Percentiles rank a stretch among this genome's conserved stretches.
phyloP scores from a whole-genome alignment of 2,888 invertebrate species.

The Volucella bombylans region DNA sequence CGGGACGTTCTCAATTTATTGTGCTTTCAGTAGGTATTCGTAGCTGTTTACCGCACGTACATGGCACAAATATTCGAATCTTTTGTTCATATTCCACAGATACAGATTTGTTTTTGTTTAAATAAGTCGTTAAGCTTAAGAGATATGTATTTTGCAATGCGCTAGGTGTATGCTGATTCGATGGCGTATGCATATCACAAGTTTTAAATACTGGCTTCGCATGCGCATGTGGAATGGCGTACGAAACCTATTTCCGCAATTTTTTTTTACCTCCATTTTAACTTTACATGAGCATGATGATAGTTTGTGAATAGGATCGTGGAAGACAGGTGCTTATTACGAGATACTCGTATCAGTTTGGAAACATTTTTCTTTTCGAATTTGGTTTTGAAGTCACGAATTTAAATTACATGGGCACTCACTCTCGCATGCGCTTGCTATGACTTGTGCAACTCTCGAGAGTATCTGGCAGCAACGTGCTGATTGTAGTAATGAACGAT shows the following conservation, averaged over 20 bases:
- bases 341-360: slow-evolving; percentile 37
- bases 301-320: slow-evolving; percentile 40
- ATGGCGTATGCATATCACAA: slow-evolving; percentile 54
- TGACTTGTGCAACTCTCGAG: background rate
- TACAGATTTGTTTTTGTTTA: slow-evolving; percentile 62
- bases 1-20: slow-evolving; percentile 64
- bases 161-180: background rate
- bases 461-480: slow-evolving; percentile 7
- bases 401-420: slow-evolving; percentile 10
- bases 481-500: slow-evolving; percentile 19
- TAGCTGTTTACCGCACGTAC: background rate
- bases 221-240: slow-evolving; percentile 26
- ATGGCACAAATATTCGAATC: slow-evolving; percentile 19
- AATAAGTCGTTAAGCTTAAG: slow-evolving; percentile 57
- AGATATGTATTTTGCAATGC: slow-evolving; percentile 58
- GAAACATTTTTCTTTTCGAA: slow-evolving; percentile 26
- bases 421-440: background rate
- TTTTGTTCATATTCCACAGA: slow-evolving; percentile 69
- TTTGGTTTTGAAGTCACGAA: slow-evolving; percentile 46
- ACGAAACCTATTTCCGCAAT: slow-evolving; percentile 61
- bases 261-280: slow-evolving; percentile 29
- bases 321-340: slow-evolving; percentile 58
- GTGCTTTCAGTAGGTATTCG: slow-evolving; percentile 12
- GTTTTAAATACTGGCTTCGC: slow-evolving; percentile 52
- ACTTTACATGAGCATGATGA: slow-evolving; percentile 45